These are phyloP conservation scores for Varanus salvator DNA, from an alignment of 2,113 vertebrate genomes.

Conservation along the genomic window DNA sequence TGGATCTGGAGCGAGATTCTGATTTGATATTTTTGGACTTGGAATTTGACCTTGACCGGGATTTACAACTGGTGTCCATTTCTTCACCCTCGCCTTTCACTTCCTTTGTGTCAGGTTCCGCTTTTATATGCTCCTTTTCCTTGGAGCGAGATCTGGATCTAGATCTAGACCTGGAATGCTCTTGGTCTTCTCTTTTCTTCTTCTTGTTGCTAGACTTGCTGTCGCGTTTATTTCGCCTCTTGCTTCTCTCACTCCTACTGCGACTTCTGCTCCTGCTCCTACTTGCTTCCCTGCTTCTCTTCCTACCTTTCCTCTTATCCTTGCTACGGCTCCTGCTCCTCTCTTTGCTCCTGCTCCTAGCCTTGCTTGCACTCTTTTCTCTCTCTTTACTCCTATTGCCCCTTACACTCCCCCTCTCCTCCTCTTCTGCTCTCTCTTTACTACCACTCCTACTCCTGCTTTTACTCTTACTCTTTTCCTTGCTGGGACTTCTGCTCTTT, in stretches of 20 bases:
- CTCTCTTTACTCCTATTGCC: slow-evolving; percentile 76
- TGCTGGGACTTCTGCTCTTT: slow-evolving; percentile 78
- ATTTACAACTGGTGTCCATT: slow-evolving; percentile 29
- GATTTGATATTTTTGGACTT: slow-evolving; percentile 79
- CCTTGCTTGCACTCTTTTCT: slow-evolving; percentile 73
- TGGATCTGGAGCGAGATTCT: slow-evolving; percentile 81
- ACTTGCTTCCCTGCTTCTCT: slow-evolving; percentile 79
- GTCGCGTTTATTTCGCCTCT: slow-evolving; percentile 84
- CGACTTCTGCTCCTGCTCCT: slow-evolving; percentile 68
- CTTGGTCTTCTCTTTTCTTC: slow-evolving; percentile 81
- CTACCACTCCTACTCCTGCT: slow-evolving; percentile 73
- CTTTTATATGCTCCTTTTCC: slow-evolving; percentile 72
- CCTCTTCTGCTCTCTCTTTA: slow-evolving; percentile 72
- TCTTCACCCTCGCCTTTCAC: slow-evolving; percentile 61
- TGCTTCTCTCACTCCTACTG: slow-evolving; percentile 88
- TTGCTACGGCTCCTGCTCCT: slow-evolving; percentile 69
- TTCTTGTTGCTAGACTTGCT: slow-evolving; percentile 85
- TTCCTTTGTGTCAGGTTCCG: slow-evolving; percentile 68
- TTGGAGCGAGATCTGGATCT: slow-evolving; percentile 69
- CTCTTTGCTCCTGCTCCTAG: slow-evolving; percentile 72
- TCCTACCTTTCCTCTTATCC: slow-evolving; percentile 79
- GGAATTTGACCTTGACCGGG: slow-evolving; percentile 78
- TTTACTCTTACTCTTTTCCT: slow-evolving; percentile 73
- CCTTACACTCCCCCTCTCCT: slow-evolving; percentile 71
- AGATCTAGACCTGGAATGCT: slow-evolving; percentile 77